A percentile compares a stretch with the other conserved stretches of the same genome.
Evolutionary conservation across 2,797 vertebrate species (phyloP).

Genomic region (Sebastes iracundus): DNA sequence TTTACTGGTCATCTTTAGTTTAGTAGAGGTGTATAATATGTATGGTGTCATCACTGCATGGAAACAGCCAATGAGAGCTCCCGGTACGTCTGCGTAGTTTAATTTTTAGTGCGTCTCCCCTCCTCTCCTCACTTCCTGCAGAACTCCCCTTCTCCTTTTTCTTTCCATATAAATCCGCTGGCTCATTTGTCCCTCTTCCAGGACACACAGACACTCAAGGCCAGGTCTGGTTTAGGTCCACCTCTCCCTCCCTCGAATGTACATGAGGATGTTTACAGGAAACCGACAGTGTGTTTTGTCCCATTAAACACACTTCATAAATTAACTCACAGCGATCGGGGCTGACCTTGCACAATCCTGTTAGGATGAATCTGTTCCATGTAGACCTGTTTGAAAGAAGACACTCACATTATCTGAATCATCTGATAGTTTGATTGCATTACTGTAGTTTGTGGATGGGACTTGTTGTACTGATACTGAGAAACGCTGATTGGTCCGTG

Average conservation of each 20-base stretch:
- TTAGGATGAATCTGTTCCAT: neutral
- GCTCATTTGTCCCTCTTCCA: slow-evolving; percentile 64
- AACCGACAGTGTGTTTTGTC: slow-evolving; percentile 43
- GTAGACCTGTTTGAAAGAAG: slow-evolving; percentile 7
- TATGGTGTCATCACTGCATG: neutral
- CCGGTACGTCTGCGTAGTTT: neutral
- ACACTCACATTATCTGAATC: slow-evolving; percentile 9
- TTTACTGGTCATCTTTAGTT: neutral
- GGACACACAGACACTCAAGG: slow-evolving; percentile 68
- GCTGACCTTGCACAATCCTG: slow-evolving; percentile 39
- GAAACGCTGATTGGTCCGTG: too few species aligned
- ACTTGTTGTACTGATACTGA: slow-evolving; percentile 16
- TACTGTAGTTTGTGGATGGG: slow-evolving; percentile 4
- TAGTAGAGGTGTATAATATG: neutral
- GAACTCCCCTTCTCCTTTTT: slow-evolving; percentile 23
- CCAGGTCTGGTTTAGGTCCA: slow-evolving; percentile 57
- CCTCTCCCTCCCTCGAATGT: slow-evolving; percentile 21
- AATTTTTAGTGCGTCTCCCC: neutral
- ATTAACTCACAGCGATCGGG: slow-evolving; percentile 29
- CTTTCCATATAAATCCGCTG: slow-evolving; percentile 49
- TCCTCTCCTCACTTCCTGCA: slow-evolving; percentile 48
- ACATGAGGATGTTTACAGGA: slow-evolving; percentile 66
- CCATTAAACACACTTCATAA: slow-evolving; percentile 53
- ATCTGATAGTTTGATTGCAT: neutral
- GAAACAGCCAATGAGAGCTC: neutral